Conservation (phyloP, 2,888 invertebrate genomes). For the Agrilus mali region DNA sequence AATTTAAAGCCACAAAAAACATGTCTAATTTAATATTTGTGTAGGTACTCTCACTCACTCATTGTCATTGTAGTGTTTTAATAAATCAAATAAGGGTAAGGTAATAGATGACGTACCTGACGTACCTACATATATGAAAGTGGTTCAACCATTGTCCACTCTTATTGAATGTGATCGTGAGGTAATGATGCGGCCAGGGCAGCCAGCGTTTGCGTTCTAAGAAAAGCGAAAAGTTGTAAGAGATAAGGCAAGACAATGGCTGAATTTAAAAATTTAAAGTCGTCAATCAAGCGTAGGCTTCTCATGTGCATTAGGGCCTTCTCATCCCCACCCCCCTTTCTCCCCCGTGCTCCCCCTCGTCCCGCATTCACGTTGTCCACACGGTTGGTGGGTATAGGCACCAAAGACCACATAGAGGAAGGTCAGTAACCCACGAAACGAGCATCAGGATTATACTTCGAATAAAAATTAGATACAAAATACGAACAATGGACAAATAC, state of each 20-base stretch:
- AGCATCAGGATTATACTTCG: conserved; percentile 23
- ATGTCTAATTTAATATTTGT: too few species aligned
- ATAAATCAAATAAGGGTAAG: too few species aligned
- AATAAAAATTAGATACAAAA: conserved; percentile 36
- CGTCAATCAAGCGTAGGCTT: conserved; percentile 16
- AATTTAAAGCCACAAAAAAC: too few species aligned
- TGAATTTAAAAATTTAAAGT: conserved; percentile 12
- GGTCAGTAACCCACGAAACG: conserved; percentile 27
- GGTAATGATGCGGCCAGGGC: too few species aligned
- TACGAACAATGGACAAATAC: conserved; percentile 23
- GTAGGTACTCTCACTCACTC: too few species aligned
- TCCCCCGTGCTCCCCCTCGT: too few species aligned
- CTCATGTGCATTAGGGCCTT: conserved; percentile 5
- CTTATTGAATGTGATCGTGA: too few species aligned
- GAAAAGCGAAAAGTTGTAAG: not conserved
- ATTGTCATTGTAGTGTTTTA: too few species aligned
- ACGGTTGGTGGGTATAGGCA: conserved; percentile 20
- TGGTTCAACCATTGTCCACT: too few species aligned
- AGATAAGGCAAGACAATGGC: conserved; percentile 9
- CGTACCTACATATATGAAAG: too few species aligned
- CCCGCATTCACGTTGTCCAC: conserved; percentile 16
- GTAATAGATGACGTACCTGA: too few species aligned
- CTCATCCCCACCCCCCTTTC: conserved; percentile 11
- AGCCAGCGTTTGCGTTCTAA: too few species aligned
- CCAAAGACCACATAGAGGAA: conserved; percentile 20